Base-by-base conservation (phyloP, 2,888 invertebrate genomes). In the Drosophila subquinaria region DNA sequence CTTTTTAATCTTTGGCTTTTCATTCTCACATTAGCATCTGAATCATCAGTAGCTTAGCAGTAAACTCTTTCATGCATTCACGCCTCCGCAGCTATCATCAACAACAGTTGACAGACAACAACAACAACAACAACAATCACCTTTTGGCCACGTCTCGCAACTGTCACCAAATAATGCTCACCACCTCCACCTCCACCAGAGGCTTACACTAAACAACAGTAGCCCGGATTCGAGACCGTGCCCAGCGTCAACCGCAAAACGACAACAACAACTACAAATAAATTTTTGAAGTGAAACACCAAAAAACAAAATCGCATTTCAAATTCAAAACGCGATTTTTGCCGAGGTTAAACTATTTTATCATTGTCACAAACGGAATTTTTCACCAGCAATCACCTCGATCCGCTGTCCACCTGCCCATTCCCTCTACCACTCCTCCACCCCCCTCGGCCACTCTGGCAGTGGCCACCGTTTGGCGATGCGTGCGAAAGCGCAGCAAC, bases 271-370 rank as follows among this genome's bases (percentile, higher is more conserved):
- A 23, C 78, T 69, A 66, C 76, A 71, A 82, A 79, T 73, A 82
- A 43, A 88, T 73, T 88, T 82, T 76, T 88, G 67, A 89, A 81
- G 63, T 84, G 64, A 78, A 89, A 78, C 78, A 70, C 75, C 74
- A 85, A 79, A 86, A 76, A 75, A 63, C 27, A 62, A 57, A 76
- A 71, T 78, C 83, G 64, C 74, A 91, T 89, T 91, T 91, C 86
- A 90, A 91, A 91, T 91, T 91, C 91, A 91, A 91, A 90, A 90
- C 90, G 89, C 91, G 91, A 90, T 84, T 91, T 81, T 79, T 84
- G 83, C 76, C 90, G 91, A 91, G 91, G 91, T 90, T 91, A 91
- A 91, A 91, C 91, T 91, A 91, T 91, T 91, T 91, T 91, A 91
- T 91, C 91, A 91, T 91, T 91, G 91, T 91, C 91, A 91, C 91